These are phyloP conservation scores for Scrobipalpa atriplicella DNA, from an alignment of 2,888 invertebrate species.

Conservation along the genomic window DNA sequence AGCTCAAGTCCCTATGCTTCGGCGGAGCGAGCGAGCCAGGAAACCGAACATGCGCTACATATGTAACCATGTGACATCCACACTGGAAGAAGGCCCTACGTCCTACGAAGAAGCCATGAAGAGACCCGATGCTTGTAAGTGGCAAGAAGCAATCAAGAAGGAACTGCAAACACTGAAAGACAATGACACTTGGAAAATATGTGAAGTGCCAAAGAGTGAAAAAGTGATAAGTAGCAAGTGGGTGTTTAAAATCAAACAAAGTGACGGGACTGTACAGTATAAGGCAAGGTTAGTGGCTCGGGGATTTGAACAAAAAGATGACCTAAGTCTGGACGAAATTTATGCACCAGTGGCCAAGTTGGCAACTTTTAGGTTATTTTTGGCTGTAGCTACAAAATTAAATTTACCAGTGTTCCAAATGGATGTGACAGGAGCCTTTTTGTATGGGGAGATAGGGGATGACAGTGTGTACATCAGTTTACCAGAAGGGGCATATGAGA, in stretches of 20 bases:
- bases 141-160: slow-evolving; percentile 25
- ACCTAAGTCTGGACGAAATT: slow-evolving; percentile 29
- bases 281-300: slow-evolving; percentile 37
- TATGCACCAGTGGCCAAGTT: slow-evolving; percentile 40
- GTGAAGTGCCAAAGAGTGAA: neutral
- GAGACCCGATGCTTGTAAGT: slow-evolving; percentile 34
- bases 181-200: slow-evolving; percentile 1
- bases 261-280: slow-evolving; percentile 29
- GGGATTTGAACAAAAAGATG: slow-evolving; percentile 36
- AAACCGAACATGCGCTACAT: too few species aligned
- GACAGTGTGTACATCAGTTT: slow-evolving; percentile 33
- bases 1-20: too few species aligned
- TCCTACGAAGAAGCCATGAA: slow-evolving; percentile 37
- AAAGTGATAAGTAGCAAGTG: slow-evolving; percentile 38
- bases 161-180: slow-evolving; percentile 8
- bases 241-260: slow-evolving; percentile 41
- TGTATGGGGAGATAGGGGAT: slow-evolving; percentile 35
- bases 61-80: neutral
- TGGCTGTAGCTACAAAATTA: slow-evolving; percentile 34
- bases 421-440: slow-evolving; percentile 37
- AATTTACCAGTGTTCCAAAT: slow-evolving; percentile 35
- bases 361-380: slow-evolving; percentile 37
- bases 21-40: too few species aligned
- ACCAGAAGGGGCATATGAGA: slow-evolving; percentile 32
- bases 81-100: slow-evolving; percentile 30